phyloP scores from a whole-genome alignment of 2,797 vertebrate genomes.

The Gephyroberyx darwinii region DNA sequence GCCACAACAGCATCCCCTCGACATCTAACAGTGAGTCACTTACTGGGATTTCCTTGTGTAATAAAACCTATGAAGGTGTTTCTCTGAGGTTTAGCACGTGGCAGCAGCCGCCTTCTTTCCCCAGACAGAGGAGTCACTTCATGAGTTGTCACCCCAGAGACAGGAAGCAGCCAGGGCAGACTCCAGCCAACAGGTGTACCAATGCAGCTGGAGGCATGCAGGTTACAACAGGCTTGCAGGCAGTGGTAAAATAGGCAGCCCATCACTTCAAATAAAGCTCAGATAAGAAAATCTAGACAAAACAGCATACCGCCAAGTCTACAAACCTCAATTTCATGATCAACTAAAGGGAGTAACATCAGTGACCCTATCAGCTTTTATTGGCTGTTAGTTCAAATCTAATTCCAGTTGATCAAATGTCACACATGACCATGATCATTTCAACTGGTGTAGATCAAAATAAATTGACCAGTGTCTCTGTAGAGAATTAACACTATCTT shows the following conservation, averaged over 20 bases:
- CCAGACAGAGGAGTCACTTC: conserved; percentile 50
- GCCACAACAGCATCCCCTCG: conserved; percentile 45
- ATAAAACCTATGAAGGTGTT: conserved; percentile 49
- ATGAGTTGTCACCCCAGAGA: conserved; percentile 36
- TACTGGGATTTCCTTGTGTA: conserved; percentile 38
- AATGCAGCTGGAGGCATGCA: conserved; percentile 61
- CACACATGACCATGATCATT: not conserved
- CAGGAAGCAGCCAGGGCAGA: conserved; percentile 56
- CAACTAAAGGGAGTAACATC: not conserved
- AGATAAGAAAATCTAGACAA: conserved; percentile 34
- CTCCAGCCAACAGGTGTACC: conserved; percentile 68
- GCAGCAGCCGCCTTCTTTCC: conserved; percentile 54
- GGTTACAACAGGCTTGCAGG: conserved; percentile 56
- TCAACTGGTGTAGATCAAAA: not conserved
- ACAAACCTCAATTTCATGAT: conserved; percentile 6
- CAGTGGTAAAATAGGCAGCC: conserved; percentile 1
- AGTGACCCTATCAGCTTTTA: not conserved
- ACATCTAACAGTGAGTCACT: conserved; percentile 49
- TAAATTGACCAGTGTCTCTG: conserved; percentile 5
- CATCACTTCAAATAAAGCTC: conserved; percentile 37
- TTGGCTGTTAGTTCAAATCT: not conserved
- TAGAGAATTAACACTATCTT: conserved; percentile 20
- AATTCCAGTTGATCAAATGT: conserved; percentile 4
- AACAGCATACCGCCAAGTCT: conserved; percentile 27
- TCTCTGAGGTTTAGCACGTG: conserved; percentile 64